A percentile compares a stretch with the other conserved stretches of the same genome.
These are phyloP conservation scores for Apostichopus parvimensis DNA, from an alignment of 35 echinoderm and acorn worm genomes.

Conservation along the genomic window DNA sequence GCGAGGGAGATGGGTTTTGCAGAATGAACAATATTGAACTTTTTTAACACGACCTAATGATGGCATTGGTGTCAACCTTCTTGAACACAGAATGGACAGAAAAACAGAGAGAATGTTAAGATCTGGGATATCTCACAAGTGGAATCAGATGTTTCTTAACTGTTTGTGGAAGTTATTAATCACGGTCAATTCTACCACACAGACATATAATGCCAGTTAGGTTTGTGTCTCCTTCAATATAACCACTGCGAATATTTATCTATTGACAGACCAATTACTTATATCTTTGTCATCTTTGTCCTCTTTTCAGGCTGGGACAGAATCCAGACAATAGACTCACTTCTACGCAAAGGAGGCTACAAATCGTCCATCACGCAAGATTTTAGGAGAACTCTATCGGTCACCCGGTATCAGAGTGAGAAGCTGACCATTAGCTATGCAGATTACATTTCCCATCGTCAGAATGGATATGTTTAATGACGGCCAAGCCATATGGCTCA, in stretches of 20 bases:
- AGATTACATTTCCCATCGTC: conserved; percentile 71
- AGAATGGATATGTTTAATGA: conserved; percentile 99
- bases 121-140: no score
- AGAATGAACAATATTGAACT: no score
- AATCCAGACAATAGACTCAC: conserved; percentile 88
- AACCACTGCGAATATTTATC: no score
- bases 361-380: conserved; percentile 81
- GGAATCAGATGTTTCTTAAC: no score
- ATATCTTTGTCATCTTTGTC: conserved; percentile 8
- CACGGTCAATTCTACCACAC: no score
- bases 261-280: background rate
- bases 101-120: no score
- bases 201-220: no score
- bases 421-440: conserved; percentile 91
- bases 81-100: no score
- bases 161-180: background rate
- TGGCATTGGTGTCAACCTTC: no score
- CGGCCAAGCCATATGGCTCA: conserved; percentile 57
- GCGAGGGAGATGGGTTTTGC: no score
- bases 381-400: conserved; percentile 87
- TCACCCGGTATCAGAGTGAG: conserved; percentile 96
- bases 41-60: no score
- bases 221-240: no score
- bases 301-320: conserved; percentile 82
- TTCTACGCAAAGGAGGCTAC: conserved; percentile 95